Conservation (phyloP, 35 echinoderm and acorn worm species). For the Lytechinus variegatus region DNA sequence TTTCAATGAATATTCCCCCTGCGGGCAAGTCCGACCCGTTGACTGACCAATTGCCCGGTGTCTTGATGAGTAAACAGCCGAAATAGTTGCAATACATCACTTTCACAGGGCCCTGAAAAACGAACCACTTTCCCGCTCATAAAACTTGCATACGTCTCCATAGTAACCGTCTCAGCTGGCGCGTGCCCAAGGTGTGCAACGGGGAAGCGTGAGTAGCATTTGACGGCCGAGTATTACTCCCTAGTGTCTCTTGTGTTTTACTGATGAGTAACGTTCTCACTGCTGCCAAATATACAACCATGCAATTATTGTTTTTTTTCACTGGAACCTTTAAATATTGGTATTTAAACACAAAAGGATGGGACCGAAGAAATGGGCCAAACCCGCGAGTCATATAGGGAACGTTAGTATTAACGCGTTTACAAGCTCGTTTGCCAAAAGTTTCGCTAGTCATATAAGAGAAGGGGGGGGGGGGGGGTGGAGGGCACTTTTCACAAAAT, state of each 20-base stretch:
- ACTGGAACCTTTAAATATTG: background rate
- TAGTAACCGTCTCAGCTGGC: slow-evolving; percentile 37
- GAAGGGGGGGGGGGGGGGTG: slow-evolving; percentile 15
- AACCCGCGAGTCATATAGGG: too few species aligned
- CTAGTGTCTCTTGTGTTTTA: background rate
- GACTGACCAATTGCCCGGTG: background rate
- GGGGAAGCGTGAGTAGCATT: background rate
- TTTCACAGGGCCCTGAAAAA: background rate
- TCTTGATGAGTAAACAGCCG: background rate
- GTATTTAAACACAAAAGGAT: too few species aligned
- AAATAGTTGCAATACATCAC: slow-evolving; percentile 15
- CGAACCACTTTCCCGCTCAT: slow-evolving; percentile 9
- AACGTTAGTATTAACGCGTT: too few species aligned
- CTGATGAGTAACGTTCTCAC: background rate
- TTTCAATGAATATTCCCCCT: too few species aligned
- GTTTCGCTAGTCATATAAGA: too few species aligned
- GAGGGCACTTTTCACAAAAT: background rate
- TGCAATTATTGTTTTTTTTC: background rate
- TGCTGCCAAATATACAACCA: background rate
- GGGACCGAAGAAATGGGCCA: too few species aligned
- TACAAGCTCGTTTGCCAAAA: too few species aligned
- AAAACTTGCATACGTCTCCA: slow-evolving; percentile 30
- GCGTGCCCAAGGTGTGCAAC: slow-evolving; percentile 40
- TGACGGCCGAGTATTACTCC: background rate
- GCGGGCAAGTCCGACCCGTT: too few species aligned